Conservation (phyloP, 2,113 vertebrate genomes). For the Chiloscyllium plagiosum region DNA sequence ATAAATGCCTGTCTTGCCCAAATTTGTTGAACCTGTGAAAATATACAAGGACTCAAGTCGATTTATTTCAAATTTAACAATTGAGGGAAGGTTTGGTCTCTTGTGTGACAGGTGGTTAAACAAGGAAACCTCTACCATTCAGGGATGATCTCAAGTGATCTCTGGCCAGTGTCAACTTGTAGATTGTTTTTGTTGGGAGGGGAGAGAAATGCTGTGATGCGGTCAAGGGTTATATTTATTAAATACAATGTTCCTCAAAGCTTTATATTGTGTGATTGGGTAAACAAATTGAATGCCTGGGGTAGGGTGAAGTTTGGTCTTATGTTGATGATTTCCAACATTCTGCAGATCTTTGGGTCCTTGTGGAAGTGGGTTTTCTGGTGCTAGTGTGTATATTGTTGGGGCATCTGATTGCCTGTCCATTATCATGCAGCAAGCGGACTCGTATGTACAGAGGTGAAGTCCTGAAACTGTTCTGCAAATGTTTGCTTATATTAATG, state of each 20-base stretch:
- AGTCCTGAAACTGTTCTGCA: neutral
- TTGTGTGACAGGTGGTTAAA: neutral
- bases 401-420: neutral
- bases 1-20: constrained; percentile 35
- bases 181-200: neutral
- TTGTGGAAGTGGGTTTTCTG: neutral
- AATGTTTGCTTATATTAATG: neutral
- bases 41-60: neutral
- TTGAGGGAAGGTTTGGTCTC: neutral
- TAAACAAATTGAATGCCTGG: neutral
- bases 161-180: neutral
- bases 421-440: neutral
- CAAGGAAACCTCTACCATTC: neutral
- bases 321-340: neutral
- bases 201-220: neutral
- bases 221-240: neutral
- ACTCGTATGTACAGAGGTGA: neutral
- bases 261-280: neutral
- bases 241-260: neutral
- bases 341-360: neutral
- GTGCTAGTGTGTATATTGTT: neutral
- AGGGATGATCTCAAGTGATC: neutral
- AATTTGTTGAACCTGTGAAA: constrained; percentile 30
- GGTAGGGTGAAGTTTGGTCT: neutral
- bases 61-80: neutral